These are phyloP conservation scores for Coregonus ussuriensis DNA, from an alignment of 2,797 vertebrate species.

Conservation along the genomic window DNA sequence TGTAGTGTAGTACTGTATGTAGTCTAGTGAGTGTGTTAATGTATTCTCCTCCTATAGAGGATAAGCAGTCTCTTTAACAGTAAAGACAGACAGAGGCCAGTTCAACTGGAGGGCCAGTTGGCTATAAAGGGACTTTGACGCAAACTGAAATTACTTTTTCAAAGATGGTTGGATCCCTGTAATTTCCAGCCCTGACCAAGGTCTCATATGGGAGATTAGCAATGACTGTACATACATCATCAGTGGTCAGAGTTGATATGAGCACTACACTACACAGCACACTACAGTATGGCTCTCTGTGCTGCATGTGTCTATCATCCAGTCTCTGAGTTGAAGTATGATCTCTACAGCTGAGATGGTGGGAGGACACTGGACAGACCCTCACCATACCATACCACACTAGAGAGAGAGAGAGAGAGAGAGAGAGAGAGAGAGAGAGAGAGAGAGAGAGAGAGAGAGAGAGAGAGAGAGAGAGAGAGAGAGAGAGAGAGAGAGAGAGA, in stretches of 20 bases:
- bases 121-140: conserved; percentile 6
- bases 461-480: no score
- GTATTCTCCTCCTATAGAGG: conserved; percentile 58
- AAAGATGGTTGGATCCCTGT: neutral
- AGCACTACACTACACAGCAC: neutral
- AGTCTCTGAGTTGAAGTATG: neutral
- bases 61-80: conserved; percentile 48
- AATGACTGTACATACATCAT: neutral
- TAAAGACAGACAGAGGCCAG: conserved; percentile 53
- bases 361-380: no score
- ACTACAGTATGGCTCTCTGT: neutral
- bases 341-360: no score
- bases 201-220: conserved; percentile 2
- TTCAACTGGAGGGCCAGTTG: conserved; percentile 14
- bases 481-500: no score
- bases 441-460: no score
- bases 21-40: conserved; percentile 49
- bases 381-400: neutral
- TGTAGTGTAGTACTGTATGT: neutral
- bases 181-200: conserved; percentile 5
- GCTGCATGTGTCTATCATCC: neutral
- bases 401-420: no score
- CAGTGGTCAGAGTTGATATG: neutral
- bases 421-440: no score
- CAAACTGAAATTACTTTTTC: conserved; percentile 8